Conservation (phyloP, 2,113 vertebrate species). For the Lepidothrix coronata region DNA sequence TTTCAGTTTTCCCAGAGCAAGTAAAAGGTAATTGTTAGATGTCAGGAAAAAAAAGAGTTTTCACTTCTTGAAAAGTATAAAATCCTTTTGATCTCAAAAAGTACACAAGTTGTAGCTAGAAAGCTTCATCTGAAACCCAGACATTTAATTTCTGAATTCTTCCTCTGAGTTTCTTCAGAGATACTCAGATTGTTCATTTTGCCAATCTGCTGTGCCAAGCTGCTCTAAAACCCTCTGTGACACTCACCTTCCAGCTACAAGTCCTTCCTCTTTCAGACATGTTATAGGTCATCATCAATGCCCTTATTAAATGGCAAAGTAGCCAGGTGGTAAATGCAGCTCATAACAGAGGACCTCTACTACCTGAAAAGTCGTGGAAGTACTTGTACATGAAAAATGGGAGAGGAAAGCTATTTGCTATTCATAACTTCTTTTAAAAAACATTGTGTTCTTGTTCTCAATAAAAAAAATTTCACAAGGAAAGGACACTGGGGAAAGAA, state of each 20-base stretch:
- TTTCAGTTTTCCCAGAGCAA: neutral
- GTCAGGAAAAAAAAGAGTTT: neutral
- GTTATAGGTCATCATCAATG: neutral
- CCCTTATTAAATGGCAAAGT: neutral
- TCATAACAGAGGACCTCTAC: neutral
- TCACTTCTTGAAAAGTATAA: neutral
- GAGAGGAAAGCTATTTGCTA: neutral
- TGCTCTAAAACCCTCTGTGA: neutral
- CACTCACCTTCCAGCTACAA: neutral
- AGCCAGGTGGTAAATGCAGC: neutral
- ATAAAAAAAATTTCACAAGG: neutral
- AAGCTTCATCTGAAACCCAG: neutral
- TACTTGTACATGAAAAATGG: neutral
- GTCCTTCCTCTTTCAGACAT: neutral
- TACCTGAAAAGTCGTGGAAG: neutral
- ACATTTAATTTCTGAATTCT: neutral
- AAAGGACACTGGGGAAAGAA: neutral
- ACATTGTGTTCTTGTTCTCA: neutral
- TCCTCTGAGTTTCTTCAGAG: neutral
- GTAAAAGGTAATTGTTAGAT: neutral
- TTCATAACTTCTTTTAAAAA: neutral
- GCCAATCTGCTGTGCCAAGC: neutral
- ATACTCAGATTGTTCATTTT: neutral
- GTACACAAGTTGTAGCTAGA: neutral
- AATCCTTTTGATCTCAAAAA: neutral